Evolutionary conservation across 2,797 vertebrate genomes (phyloP).

Genomic region (Micromesistius poutassou): DNA sequence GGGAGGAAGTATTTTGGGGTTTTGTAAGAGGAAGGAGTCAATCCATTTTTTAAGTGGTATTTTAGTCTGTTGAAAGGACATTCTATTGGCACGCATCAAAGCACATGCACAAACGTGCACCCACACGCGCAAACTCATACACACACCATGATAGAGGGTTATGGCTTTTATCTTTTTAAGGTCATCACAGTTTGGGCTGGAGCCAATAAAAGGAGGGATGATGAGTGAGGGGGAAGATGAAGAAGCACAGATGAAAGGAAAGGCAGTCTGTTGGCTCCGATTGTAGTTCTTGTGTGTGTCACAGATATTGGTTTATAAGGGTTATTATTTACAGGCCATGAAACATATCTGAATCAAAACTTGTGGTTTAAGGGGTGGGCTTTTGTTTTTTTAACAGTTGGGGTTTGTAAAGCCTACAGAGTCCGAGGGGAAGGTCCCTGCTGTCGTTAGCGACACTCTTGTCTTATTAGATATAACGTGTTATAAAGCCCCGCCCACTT

Average conservation of each 20-base stretch:
- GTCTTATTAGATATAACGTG: too few relatives aligned
- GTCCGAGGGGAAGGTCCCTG: neutral
- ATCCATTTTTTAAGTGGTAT: neutral
- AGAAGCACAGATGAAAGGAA: neutral
- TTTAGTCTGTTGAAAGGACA: neutral
- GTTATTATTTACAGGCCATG: neutral
- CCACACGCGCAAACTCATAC: neutral
- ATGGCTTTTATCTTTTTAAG: neutral
- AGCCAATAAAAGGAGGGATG: slow-evolving; percentile 4
- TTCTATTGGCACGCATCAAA: neutral
- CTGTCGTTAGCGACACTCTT: too few relatives aligned
- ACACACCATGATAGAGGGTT: neutral
- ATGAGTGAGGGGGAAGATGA: slow-evolving; percentile 6
- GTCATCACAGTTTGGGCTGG: neutral
- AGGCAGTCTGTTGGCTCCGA: neutral
- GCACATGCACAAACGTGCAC: neutral
- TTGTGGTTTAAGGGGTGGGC: neutral
- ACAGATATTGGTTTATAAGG: neutral
- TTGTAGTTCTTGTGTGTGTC: neutral
- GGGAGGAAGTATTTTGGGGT: neutral
- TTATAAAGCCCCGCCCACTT: too few relatives aligned
- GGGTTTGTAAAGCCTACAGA: neutral
- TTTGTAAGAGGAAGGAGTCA: neutral
- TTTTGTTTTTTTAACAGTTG: neutral
- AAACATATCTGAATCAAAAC: neutral